These are phyloP conservation scores for Sebastiscus tertius DNA, from an alignment of 2,797 vertebrate genomes.

Conservation along the genomic window DNA sequence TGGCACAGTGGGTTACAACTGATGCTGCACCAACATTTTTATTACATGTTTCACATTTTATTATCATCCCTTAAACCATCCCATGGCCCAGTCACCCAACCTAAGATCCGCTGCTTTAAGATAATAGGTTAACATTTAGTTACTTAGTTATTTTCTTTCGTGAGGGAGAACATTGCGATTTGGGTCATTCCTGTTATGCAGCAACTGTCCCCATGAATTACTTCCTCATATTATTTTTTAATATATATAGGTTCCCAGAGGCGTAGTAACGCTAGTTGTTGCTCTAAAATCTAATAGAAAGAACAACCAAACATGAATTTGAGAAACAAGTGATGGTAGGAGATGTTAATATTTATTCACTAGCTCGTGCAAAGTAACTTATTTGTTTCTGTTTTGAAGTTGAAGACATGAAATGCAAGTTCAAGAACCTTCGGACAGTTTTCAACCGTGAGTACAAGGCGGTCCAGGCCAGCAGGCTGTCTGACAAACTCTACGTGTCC, in stretches of 20 bases:
- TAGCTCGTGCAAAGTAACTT: neutral
- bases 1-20: no score
- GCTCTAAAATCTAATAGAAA: neutral
- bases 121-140: neutral
- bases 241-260: no score
- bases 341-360: neutral
- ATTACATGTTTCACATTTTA: neutral
- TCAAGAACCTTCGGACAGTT: slow-evolving; percentile 72
- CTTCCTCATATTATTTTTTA: no score
- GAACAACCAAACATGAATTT: neutral
- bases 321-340: neutral
- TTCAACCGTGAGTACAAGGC: slow-evolving; percentile 68
- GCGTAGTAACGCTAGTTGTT: no score
- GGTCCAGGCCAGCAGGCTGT: slow-evolving; percentile 17
- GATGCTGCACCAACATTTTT: neutral
- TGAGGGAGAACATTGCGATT: no score
- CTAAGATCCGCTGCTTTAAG: neutral
- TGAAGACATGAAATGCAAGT: slow-evolving; percentile 71
- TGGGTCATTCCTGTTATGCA: no score
- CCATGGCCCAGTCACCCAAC: neutral
- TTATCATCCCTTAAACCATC: neutral
- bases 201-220: no score
- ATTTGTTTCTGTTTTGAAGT: slow-evolving; percentile 46
- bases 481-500: slow-evolving; percentile 51
- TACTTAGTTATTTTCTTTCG: no score